phyloP scores from a whole-genome alignment of 1,140 invertebrate genomes.

The Neoseiulus cucumeris region DNA sequence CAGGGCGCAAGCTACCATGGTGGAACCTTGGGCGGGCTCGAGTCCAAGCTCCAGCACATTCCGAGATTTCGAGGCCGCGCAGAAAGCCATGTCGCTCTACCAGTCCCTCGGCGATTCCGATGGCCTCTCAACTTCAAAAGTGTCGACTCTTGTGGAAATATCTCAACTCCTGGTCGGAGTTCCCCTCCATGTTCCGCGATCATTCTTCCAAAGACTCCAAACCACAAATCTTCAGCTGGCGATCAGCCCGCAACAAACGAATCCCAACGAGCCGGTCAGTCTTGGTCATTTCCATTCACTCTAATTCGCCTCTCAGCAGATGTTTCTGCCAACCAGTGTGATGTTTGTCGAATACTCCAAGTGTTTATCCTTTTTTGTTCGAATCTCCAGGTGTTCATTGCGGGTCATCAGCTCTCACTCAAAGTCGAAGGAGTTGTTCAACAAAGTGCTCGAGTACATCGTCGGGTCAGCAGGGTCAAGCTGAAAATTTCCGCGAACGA shows the following conservation, averaged over 20 bases:
- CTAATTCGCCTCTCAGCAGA: conserved; percentile 60
- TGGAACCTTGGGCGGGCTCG: not conserved
- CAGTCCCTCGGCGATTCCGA: not conserved
- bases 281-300: conserved; percentile 47
- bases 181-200: conserved; percentile 52
- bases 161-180: conserved; percentile 42
- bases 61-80: conserved; percentile 12
- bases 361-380: conserved; percentile 34
- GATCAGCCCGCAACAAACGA: conserved; percentile 57
- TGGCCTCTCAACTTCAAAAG: not conserved
- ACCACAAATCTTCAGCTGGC: conserved; percentile 53
- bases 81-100: conserved; percentile 15
- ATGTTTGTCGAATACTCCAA: no score
- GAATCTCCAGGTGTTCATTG: not conserved
- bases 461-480: conserved; percentile 20
- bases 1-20: conserved; percentile 1
- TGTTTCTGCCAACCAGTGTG: no score
- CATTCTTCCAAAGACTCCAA: conserved; percentile 70
- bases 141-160: conserved; percentile 43
- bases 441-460: not conserved
- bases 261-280: conserved; percentile 48
- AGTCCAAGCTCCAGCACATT: not conserved
- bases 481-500: conserved; percentile 26
- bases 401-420: not conserved
- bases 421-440: conserved; percentile 4